phyloP scores from a whole-genome alignment of 2,797 vertebrate genomes.

The Epinephelus malabaricus region DNA sequence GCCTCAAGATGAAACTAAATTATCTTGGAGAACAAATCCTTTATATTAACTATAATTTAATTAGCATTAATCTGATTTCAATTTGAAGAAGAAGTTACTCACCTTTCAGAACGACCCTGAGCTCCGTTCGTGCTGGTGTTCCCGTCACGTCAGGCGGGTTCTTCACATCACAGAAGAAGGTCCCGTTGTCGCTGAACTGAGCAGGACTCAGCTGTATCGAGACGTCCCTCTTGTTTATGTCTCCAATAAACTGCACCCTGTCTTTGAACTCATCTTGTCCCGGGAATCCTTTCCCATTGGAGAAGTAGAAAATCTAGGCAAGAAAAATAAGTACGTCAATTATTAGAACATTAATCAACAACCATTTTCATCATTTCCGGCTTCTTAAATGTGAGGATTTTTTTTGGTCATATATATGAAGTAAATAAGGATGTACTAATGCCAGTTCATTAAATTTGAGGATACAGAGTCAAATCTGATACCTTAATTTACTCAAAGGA shows the following conservation, averaged over 20 bases:
- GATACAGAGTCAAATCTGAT: too few relatives aligned
- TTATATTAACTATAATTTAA: not conserved
- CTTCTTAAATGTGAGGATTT: too few relatives aligned
- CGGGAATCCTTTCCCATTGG: conserved; percentile 83
- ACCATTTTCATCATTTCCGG: too few relatives aligned
- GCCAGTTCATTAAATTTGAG: too few relatives aligned
- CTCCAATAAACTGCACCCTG: conserved; percentile 91
- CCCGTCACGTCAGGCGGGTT: conserved; percentile 92
- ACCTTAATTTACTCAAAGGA: too few relatives aligned
- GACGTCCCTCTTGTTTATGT: conserved; percentile 94
- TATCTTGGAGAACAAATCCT: not conserved
- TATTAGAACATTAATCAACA: too few relatives aligned
- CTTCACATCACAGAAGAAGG: conserved; percentile 93
- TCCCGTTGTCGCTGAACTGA: conserved; percentile 95
- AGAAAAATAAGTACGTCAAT: not conserved
- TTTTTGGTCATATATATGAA: too few relatives aligned
- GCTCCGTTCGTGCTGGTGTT: conserved; percentile 86
- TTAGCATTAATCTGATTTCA: not conserved
- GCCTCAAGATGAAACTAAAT: not conserved
- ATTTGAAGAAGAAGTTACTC: not conserved
- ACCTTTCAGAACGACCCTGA: conserved; percentile 94
- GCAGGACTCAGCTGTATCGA: conserved; percentile 92
- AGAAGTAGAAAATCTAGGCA: conserved; percentile 91
- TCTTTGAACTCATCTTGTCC: conserved; percentile 85
- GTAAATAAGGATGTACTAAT: too few relatives aligned